phyloP scores from a whole-genome alignment of 2,888 invertebrate species.

The Ametastegia equiseti region DNA sequence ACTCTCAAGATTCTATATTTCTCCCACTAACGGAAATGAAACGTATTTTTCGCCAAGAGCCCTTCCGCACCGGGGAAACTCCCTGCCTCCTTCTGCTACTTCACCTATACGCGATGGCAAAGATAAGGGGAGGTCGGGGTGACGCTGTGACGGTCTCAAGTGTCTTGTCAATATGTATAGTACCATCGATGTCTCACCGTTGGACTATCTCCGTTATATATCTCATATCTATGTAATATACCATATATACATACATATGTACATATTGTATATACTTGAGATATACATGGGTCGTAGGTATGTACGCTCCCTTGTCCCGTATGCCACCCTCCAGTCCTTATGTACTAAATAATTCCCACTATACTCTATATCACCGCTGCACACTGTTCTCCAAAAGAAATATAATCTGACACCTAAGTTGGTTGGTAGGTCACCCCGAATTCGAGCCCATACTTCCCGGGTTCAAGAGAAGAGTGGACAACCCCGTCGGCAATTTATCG shows the following conservation, averaged over 20 bases:
- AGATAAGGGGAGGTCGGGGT: slow-evolving; percentile 43
- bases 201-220: slow-evolving; percentile 60
- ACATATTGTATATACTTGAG: slow-evolving; percentile 22
- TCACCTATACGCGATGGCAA: slow-evolving; percentile 38
- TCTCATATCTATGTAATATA: slow-evolving; percentile 41
- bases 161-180: slow-evolving; percentile 76
- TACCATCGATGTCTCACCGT: slow-evolving; percentile 75
- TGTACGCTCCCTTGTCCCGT: background rate
- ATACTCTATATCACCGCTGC: background rate
- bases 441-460: background rate
- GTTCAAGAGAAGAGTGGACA: background rate
- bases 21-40: slow-evolving; percentile 42
- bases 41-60: slow-evolving; percentile 40
- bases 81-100: slow-evolving; percentile 26
- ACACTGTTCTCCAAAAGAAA: background rate
- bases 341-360: slow-evolving; percentile 39
- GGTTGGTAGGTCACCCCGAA: background rate
- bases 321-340: slow-evolving; percentile 2
- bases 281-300: slow-evolving; percentile 19
- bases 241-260: background rate
- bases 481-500: background rate
- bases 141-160: slow-evolving; percentile 72
- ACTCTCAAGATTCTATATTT: slow-evolving; percentile 34
- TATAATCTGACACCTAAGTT: slow-evolving; percentile 7
- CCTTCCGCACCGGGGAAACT: slow-evolving; percentile 14